Base-by-base conservation (phyloP, 2,113 vertebrate species). In the Sinosuthora webbiana region DNA sequence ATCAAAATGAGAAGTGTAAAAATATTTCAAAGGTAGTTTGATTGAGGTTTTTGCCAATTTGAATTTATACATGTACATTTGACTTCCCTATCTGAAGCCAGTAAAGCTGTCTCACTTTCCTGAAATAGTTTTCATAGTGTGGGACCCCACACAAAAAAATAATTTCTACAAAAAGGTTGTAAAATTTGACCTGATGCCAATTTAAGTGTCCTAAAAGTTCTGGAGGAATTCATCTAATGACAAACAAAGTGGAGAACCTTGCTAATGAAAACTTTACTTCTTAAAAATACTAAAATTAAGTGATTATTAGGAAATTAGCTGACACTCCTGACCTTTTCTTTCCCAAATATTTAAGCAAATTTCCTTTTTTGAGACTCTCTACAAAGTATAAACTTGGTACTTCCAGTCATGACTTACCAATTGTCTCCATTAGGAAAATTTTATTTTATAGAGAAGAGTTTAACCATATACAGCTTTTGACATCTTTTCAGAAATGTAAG, bases 1-100 rank as follows among this genome's bases (percentile, higher is more conserved):
- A 94, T 94, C 57, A 93, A 94, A 95, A 95, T 55, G 47, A 91
- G 28, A 85, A 86, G 24, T 60, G 21, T 52, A 90, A 83, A 93
- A 78, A 37, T 59, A 94, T 20, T 59, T 55, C 53, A 24, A 81
- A 83, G 53, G 31, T 78, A 84, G 56, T 44, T 22, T 50, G 23
- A 81, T 44, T 69, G 6, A 91, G 31, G 22, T 85, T 75, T 70
- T 75, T 69, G 67, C 39, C 24, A 81, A 84, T 79, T 67, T 3
- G 2, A 85, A 81, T 56, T 75, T 83, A 75, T n/a, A 47, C 27
- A 56, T 1, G 2, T 53, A 83, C 11, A 60, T 83, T 25, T 91
- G 31, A 93, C 30, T 89, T 84, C 31, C 10, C 31, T 33, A 65
- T 45, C 31, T 87, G 62, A 95, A 96, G 88, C 71, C 71, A 93